These are phyloP conservation scores for Oscheius sp. DNA, from an alignment of 2,888 invertebrate species.

Conservation along the genomic window DNA sequence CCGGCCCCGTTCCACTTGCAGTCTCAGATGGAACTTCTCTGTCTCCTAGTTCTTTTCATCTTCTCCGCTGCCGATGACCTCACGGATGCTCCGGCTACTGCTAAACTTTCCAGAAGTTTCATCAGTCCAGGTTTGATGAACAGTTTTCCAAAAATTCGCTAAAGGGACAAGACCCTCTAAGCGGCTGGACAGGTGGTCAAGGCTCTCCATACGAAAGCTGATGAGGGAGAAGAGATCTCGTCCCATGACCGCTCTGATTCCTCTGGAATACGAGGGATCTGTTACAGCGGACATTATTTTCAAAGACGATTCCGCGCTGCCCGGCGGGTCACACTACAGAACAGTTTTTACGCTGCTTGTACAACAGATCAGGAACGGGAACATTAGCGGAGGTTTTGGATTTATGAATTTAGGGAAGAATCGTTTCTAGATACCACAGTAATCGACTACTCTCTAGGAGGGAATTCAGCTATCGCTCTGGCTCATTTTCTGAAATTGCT, in stretches of 20 bases:
- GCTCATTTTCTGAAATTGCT: constrained; percentile 2
- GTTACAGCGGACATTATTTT: neutral
- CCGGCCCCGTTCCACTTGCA: no score
- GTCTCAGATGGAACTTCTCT: no score
- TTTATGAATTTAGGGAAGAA: neutral
- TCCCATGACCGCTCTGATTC: neutral
- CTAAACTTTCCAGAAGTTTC: no score
- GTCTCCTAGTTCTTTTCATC: no score
- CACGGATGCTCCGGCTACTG: no score
- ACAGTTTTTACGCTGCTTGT: neutral
- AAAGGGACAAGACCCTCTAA: neutral
- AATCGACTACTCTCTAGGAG: neutral
- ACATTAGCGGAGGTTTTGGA: neutral
- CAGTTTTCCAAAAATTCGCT: neutral
- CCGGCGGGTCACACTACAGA: constrained; percentile 5
- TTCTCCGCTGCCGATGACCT: no score
- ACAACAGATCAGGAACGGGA: neutral
- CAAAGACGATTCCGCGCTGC: neutral
- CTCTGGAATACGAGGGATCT: neutral
- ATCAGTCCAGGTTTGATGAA: no score
- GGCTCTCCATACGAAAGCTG: neutral
- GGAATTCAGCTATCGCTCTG: neutral
- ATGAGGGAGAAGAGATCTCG: neutral
- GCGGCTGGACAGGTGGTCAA: neutral
- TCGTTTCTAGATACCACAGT: neutral